Evolutionary conservation across 2,888 invertebrate species (phyloP), one percentile per base, ranked within the genome.

Genomic region (Dorcus parallelipipedus): DNA sequence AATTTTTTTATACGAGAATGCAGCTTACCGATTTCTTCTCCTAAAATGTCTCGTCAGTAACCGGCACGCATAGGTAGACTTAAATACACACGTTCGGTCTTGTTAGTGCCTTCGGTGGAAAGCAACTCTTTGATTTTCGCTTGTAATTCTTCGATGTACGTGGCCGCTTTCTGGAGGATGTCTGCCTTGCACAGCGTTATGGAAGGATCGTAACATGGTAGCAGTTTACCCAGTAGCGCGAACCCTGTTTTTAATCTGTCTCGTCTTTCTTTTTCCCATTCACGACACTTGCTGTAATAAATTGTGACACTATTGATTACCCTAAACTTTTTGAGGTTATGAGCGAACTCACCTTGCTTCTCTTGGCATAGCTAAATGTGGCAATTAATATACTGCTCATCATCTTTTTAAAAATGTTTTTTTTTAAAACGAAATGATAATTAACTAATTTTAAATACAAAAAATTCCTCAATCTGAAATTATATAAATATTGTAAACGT

Each of bases 261-360:
- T 69, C 88, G 80, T 70, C 88, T 80, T 70, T 85, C 84, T 69
- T 86, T 82, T 78, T 88, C 88, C 88, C 88, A 89, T 79, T 85
- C 84, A 70, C 85, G 82, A 64, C 84, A 83, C 70, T 85, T 84
- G 72, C 86, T 86, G 70, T 54, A 78, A 77, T 38, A 51, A 52
- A 51, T 39, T 38, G 7, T 49, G 38, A 38, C 17, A 38, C n/a
- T 39, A 49, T 33, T 54, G 33, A 49, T 42, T 20, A 5, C 26
- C 10, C 14, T 10, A 38, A 54, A 47, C 26, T 33, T 33, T 33
- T 33, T 54, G 38, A 54, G 56, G 56, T 57, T 60, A 60, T 42
- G 38, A 38, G 33, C 7, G 4, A 9, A 41, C 45, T 8, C 52
- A 57, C 60, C 60, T 60, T 38, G 53, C 41, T 60, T 60, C 56